Conservation (phyloP, 1,140 invertebrate species). For the Lasaia peninsularis region DNA sequence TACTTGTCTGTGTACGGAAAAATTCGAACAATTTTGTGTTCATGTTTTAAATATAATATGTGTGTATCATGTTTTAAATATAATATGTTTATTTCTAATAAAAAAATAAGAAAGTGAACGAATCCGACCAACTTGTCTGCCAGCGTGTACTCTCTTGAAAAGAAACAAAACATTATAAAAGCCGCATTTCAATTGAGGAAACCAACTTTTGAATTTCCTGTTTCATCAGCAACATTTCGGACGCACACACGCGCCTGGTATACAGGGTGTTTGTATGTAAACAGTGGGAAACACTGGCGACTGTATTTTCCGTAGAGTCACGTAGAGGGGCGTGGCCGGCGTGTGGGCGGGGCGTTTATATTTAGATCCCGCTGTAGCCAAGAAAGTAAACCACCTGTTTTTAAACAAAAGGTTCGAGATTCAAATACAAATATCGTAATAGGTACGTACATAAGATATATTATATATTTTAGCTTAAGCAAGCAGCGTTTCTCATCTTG, state of each 20-base stretch:
- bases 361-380: conserved; percentile 16
- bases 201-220: background rate
- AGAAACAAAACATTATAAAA: background rate
- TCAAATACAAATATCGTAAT: background rate
- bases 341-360: conserved; percentile 32
- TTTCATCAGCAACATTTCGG: background rate
- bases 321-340: conserved; percentile 31
- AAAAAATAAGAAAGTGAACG: no score
- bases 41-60: no score
- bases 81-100: background rate
- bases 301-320: conserved; percentile 22
- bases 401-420: background rate
- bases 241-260: background rate
- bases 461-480: no score
- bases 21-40: no score
- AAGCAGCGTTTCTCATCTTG: no score
- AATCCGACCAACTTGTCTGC: background rate
- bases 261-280: conserved; percentile 33
- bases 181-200: background rate
- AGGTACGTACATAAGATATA: no score
- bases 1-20: no score
- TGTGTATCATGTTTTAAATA: no score
- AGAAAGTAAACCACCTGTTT: background rate
- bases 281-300: conserved; percentile 37
- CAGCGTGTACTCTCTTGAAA: background rate